Evolutionary conservation across 2,113 vertebrate genomes (phyloP).

Genomic region (Labeo catla): DNA sequence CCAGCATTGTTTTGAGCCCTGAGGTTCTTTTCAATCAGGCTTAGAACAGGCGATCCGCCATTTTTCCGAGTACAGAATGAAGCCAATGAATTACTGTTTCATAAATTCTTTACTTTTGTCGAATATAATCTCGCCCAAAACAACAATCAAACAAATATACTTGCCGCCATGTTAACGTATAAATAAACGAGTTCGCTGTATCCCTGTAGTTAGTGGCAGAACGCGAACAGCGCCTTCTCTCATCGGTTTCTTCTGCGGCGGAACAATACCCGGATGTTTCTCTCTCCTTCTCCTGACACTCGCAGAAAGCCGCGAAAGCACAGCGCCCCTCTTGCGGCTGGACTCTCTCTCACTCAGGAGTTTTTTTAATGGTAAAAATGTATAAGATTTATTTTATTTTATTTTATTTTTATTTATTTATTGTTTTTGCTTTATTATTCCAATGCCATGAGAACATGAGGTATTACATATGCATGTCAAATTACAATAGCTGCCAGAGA

Average conservation of each 20-base stretch:
- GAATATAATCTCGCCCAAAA: no score
- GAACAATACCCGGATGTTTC: slow-evolving; percentile 29
- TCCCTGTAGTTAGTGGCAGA: not conserved
- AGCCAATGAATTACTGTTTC: not conserved
- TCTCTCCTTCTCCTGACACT: not conserved
- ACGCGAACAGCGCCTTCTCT: not conserved
- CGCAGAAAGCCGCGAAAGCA: not conserved
- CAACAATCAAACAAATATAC: not conserved
- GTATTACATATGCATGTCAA: no score
- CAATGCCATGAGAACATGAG: no score
- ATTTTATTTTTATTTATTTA: no score
- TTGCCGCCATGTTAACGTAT: slow-evolving; percentile 18
- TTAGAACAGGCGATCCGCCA: not conserved
- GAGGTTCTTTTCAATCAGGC: not conserved
- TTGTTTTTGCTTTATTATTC: no score
- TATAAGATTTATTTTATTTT: no score
- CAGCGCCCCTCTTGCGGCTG: not conserved
- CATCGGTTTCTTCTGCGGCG: not conserved
- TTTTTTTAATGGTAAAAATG: no score
- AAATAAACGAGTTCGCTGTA: not conserved
- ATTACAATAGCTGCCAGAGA: no score
- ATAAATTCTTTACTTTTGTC: not conserved
- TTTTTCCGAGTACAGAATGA: not conserved
- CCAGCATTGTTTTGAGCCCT: not conserved
- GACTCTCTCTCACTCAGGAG: no score